Evolutionary conservation across 2,888 invertebrate species (phyloP).

Genomic region (Crossocerus cetratus): DNA sequence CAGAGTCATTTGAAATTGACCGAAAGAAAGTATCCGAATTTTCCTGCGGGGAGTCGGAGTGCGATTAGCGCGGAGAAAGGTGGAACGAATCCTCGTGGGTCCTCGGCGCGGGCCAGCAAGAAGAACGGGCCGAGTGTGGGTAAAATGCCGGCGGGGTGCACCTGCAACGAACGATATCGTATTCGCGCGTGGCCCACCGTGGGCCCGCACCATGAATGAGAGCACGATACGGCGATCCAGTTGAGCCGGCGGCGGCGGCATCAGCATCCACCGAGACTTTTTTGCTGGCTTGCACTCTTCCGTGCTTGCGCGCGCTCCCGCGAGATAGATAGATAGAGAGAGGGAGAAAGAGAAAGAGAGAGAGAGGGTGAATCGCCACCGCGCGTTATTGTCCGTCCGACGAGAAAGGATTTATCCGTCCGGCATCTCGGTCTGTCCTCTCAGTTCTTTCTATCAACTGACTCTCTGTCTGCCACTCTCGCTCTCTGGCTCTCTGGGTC

Average conservation of each 20-base stretch:
- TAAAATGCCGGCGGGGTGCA: constrained; percentile 31
- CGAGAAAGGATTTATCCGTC: constrained; percentile 69
- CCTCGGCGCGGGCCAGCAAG: constrained; percentile 15
- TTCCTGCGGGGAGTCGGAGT: too few relatives aligned
- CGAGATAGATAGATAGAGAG: too few relatives aligned
- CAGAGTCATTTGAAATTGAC: too few relatives aligned
- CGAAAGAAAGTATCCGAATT: too few relatives aligned
- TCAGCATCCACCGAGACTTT: constrained; percentile 42
- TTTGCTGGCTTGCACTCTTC: constrained; percentile 32
- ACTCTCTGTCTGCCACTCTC: constrained; percentile 23
- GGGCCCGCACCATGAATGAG: constrained; percentile 56
- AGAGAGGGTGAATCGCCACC: neutral
- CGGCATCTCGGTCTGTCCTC: constrained; percentile 38
- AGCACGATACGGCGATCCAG: constrained; percentile 53
- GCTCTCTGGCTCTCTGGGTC: constrained; percentile 14
- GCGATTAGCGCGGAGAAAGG: too few relatives aligned
- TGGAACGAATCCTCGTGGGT: constrained; percentile 27
- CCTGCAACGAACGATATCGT: constrained; percentile 59
- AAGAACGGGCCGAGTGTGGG: constrained; percentile 4
- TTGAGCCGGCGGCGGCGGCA: constrained; percentile 45
- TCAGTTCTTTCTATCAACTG: constrained; percentile 28
- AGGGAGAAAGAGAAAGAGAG: too few relatives aligned
- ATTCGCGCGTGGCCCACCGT: constrained; percentile 58
- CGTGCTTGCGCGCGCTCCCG: too few relatives aligned
- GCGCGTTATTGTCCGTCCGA: constrained; percentile 64